Evolutionary conservation across 1,140 invertebrate genomes (phyloP).

Genomic region (Glossosoma conforme): DNA sequence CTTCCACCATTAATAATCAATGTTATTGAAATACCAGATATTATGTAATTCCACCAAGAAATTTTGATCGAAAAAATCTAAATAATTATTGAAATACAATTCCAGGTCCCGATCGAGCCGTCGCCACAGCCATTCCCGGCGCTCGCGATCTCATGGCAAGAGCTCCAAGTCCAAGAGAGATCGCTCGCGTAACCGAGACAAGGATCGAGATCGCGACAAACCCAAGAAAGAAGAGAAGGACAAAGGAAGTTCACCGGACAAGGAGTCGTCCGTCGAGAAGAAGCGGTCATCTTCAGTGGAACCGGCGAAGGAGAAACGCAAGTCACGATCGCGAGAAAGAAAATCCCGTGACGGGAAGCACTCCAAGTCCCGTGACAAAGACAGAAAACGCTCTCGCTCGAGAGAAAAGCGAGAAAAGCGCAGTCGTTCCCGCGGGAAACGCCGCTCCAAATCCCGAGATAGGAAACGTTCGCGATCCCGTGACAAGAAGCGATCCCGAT

Average conservation of each 20-base stretch:
- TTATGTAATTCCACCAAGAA: too few relatives aligned
- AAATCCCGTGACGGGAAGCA: constrained; percentile 40
- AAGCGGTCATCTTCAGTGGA: constrained; percentile 24
- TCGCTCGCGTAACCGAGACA: constrained; percentile 37
- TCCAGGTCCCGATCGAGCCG: constrained; percentile 20
- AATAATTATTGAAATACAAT: too few relatives aligned
- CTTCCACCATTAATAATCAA: too few relatives aligned
- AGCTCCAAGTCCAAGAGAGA: constrained; percentile 56
- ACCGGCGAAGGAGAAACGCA: constrained; percentile 24
- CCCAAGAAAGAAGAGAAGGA: constrained; percentile 40
- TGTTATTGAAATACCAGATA: too few relatives aligned
- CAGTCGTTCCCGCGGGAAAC: constrained; percentile 41
- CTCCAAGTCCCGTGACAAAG: constrained; percentile 50
- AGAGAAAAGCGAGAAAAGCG: constrained; percentile 38
- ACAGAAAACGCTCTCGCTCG: constrained; percentile 45
- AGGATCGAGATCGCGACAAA: constrained; percentile 41
- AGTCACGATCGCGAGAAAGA: constrained; percentile 29
- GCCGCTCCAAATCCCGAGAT: constrained; percentile 42
- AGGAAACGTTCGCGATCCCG: constrained; percentile 46
- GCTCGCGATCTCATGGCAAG: constrained; percentile 45
- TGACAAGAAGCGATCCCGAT: constrained; percentile 41
- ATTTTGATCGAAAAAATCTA: too few relatives aligned
- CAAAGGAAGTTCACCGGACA: constrained; percentile 33
- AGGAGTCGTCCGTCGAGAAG: constrained; percentile 28
- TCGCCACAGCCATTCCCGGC: constrained; percentile 48